Base-by-base conservation (phyloP, 2,797 vertebrate species). In the Erithacus rubecula region DNA sequence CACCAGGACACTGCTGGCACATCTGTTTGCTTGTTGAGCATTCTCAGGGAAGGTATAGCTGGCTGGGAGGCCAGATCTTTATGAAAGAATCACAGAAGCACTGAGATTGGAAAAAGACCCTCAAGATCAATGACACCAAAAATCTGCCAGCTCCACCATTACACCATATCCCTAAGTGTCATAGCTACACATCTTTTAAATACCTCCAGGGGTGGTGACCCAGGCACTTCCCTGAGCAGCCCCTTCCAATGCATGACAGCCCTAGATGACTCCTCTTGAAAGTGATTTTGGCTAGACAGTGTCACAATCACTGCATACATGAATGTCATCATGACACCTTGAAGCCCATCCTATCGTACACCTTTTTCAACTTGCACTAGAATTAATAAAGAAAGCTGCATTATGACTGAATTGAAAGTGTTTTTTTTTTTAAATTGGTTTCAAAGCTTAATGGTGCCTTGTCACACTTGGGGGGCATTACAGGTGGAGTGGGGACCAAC, bases 271-370 rank as follows among this genome's bases (percentile, higher is more conserved):
- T 47, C 10, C 20, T 87, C 9, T 51, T 56, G 83, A 52, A 86
- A 70, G 39, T 34, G 36, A 44, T 60, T 84, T 86, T 81, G 37
- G 18, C 21, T 37, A 41, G 29, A 41, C 26, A 36, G 14, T 70
- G 39, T 68, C 12, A 52, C 26, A 10, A 17, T 89, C 22, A 7
- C n/a, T 59, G 32, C 52, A 29, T 32, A 41, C 10, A 18, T 15
- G 13, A 68, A 51, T 24, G 6, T 65, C 4, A 3, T 51, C 6
- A 5, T 23, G 70, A 63, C 24, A 15, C 32, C 29, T 91, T 0
- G 0, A 36, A 55, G 12, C 26, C 21, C 27, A 52, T 79, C 64
- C 36, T 62, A 4, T 77, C 0, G 0, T 36, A 34, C 5, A 0
- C 0, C 15, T 49, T 93, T 84, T 87, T 44, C 59, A 89, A 7